Conservation (phyloP, 2,797 vertebrate genomes). For the Leptodactylus fallax region DNA sequence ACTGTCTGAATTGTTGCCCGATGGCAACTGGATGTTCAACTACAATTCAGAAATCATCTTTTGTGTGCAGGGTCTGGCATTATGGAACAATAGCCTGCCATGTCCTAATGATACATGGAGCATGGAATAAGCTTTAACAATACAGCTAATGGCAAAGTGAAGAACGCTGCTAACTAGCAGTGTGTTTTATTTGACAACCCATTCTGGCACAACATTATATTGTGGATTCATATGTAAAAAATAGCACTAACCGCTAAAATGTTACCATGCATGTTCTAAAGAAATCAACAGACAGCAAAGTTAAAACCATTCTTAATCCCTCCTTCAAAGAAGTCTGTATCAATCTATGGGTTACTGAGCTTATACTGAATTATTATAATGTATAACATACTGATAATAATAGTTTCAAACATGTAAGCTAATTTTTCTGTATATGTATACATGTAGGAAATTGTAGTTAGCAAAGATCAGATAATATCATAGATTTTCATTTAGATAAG, state of each 20-base stretch:
- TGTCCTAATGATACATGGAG: slow-evolving; percentile 62
- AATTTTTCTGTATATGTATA: not conserved
- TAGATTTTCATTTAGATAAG: not conserved
- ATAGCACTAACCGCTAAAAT: slow-evolving; percentile 5
- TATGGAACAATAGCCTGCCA: slow-evolving; percentile 62
- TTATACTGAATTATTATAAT: not conserved
- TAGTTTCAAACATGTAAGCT: not conserved
- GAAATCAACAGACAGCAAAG: not conserved
- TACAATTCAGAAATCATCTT: slow-evolving; percentile 64
- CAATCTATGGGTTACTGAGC: not conserved
- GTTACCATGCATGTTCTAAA: not conserved
- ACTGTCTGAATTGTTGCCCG: slow-evolving; percentile 57
- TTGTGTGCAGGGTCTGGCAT: slow-evolving; percentile 57
- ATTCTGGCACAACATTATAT: slow-evolving; percentile 19
- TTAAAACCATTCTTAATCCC: not conserved
- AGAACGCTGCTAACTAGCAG: slow-evolving; percentile 47
- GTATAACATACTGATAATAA: not conserved
- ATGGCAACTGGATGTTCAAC: slow-evolving; percentile 60
- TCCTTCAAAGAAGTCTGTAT: not conserved
- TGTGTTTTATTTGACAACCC: slow-evolving; percentile 13
- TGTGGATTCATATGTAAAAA: slow-evolving; percentile 17
- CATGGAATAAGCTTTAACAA: slow-evolving; percentile 48
- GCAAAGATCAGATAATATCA: not conserved
- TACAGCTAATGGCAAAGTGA: slow-evolving; percentile 37
- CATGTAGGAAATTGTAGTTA: not conserved